phyloP scores from a whole-genome alignment of 1,140 invertebrate genomes.

The Oryctes rhinoceros region DNA sequence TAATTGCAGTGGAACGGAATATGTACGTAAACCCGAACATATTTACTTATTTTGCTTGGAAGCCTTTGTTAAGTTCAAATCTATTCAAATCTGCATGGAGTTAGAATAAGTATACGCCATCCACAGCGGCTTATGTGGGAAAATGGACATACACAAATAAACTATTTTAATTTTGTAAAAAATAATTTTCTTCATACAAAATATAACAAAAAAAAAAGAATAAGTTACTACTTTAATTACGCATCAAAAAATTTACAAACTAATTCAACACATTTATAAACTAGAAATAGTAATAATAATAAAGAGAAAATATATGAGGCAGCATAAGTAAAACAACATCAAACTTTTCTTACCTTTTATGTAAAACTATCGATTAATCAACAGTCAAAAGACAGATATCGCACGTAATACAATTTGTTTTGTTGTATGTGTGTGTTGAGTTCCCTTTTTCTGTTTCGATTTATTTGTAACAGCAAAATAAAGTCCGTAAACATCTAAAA shows the following conservation, averaged over 20 bases:
- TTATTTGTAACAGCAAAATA: conserved; percentile 35
- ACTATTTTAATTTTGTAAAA: conserved; percentile 29
- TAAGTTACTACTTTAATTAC: conserved; percentile 38
- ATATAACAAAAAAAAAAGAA: conserved; percentile 30
- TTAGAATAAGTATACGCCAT: no score
- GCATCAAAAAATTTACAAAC: conserved; percentile 36
- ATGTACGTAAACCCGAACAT: no score
- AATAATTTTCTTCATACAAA: conserved; percentile 37
- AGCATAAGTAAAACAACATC: conserved; percentile 37
- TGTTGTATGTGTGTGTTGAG: conserved; percentile 20
- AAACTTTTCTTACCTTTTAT: conserved; percentile 41
- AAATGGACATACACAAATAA: conserved; percentile 26
- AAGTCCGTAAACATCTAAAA: conserved; percentile 33
- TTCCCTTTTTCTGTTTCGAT: neutral
- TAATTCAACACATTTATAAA: conserved; percentile 36
- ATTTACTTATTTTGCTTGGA: no score
- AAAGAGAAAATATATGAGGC: conserved; percentile 11
- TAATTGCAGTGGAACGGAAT: no score
- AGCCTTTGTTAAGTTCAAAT: no score
- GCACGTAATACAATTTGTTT: conserved; percentile 34
- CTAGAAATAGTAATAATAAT: conserved; percentile 34
- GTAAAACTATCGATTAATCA: conserved; percentile 40
- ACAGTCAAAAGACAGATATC: conserved; percentile 36
- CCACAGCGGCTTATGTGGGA: neutral
- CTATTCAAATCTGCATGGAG: no score